A percentile compares a stretch with the other conserved stretches of the same genome.
Evolutionary conservation across 2,113 vertebrate genomes (phyloP).

Genomic region (Theristicus caerulescens): DNA sequence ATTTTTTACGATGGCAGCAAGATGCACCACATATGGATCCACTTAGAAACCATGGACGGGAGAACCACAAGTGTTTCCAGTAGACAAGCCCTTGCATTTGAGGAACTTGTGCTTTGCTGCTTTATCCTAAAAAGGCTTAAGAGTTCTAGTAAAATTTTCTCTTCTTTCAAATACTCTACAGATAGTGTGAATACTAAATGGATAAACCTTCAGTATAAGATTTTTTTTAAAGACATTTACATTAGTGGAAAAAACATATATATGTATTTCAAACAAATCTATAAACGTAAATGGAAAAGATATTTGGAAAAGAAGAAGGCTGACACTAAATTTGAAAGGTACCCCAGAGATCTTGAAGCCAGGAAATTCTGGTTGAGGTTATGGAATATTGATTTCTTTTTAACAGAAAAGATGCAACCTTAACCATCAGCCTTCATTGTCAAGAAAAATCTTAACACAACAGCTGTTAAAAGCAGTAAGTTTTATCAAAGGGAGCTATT

Average conservation of each 20-base stretch:
- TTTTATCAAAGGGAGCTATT: background rate
- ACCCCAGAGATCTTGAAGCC: background rate
- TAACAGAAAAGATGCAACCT: constrained; percentile 24
- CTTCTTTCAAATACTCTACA: background rate
- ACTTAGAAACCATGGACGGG: background rate
- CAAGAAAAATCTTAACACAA: constrained; percentile 8
- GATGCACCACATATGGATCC: background rate
- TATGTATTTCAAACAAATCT: background rate
- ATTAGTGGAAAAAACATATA: background rate
- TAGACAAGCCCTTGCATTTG: constrained; percentile 9
- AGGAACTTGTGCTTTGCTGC: constrained; percentile 4
- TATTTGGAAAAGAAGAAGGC: background rate
- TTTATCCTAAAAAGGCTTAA: constrained; percentile 3
- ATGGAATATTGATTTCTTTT: constrained; percentile 43
- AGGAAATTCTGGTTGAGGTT: constrained; percentile 36
- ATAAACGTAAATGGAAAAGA: constrained; percentile 14
- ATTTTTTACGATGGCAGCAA: background rate
- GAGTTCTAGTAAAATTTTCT: background rate
- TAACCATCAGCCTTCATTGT: background rate
- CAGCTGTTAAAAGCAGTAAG: constrained; percentile 20
- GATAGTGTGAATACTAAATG: background rate
- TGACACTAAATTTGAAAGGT: constrained; percentile 14
- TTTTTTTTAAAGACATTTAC: background rate
- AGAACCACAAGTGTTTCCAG: constrained; percentile 23
- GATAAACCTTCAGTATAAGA: background rate